A percentile compares a stretch with the other conserved stretches of the same genome.
phyloP scores from a whole-genome alignment of 2,797 vertebrate species.

The Sibirionetta formosa region DNA sequence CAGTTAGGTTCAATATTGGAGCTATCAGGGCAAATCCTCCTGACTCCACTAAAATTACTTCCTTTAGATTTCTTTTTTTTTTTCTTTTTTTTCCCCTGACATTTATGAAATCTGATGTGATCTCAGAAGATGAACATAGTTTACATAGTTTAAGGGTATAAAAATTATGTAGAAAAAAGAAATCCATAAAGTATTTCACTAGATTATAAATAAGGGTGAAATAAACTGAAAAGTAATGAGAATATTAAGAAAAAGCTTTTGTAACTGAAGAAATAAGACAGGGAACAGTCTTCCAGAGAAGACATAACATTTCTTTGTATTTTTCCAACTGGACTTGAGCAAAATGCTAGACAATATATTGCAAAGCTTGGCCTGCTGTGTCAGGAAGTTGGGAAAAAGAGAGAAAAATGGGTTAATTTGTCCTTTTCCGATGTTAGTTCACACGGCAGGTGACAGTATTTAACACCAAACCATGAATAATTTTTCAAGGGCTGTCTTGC shows the following conservation, averaged over 20 bases:
- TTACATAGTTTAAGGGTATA: not conserved
- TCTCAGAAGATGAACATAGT: not conserved
- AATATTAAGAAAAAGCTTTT: not conserved
- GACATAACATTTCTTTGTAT: not conserved
- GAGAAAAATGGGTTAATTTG: not conserved
- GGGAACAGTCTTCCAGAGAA: not conserved
- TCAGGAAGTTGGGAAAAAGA: not conserved
- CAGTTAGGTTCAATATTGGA: not conserved
- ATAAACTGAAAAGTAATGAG: not conserved
- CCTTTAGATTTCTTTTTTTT: not conserved
- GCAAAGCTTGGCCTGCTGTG: not conserved
- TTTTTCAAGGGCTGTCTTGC: not conserved
- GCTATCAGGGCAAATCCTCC: conserved; percentile 5
- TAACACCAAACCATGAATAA: not conserved
- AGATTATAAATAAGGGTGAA: not conserved
- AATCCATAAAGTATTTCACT: not conserved
- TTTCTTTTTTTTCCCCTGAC: not conserved
- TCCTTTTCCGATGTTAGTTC: not conserved
- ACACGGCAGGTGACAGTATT: not conserved
- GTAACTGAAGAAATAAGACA: not conserved
- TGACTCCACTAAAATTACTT: conserved; percentile 14
- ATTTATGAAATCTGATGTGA: not conserved
- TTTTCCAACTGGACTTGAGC: not conserved
- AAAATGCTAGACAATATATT: not conserved
- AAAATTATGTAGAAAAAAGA: not conserved